Conservation (phyloP, 2,888 invertebrate species). For the Drosophila rellima region DNA sequence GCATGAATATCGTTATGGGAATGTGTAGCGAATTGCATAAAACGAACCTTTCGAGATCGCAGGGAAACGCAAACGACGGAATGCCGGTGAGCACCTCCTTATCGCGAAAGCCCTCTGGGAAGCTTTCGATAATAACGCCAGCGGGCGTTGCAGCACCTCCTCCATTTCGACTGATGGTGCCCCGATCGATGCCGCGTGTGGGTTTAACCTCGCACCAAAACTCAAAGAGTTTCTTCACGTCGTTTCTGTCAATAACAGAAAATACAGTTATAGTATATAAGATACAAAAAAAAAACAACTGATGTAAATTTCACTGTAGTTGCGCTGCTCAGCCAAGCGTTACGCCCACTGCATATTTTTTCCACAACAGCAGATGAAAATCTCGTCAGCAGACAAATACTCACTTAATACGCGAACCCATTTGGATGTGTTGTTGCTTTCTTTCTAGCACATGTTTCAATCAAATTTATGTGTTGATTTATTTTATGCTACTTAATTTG, state of each 20-base stretch:
- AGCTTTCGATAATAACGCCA: slow-evolving; percentile 91
- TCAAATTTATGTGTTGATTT: slow-evolving; percentile 40
- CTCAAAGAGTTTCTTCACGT: slow-evolving; percentile 86
- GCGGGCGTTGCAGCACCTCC: slow-evolving; percentile 65
- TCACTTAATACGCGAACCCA: slow-evolving; percentile 84
- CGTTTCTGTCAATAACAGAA: slow-evolving; percentile 74
- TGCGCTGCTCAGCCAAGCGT: slow-evolving; percentile 64
- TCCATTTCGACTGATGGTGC: slow-evolving; percentile 60
- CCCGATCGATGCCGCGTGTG: slow-evolving; percentile 71
- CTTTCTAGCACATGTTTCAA: slow-evolving; percentile 70
- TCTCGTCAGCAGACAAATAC: slow-evolving; percentile 56
- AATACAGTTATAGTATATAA: slow-evolving; percentile 13
- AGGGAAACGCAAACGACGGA: slow-evolving; percentile 96
- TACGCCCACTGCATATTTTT: slow-evolving; percentile 74
- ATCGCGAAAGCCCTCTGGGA: slow-evolving; percentile 93
- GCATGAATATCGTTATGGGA: slow-evolving; percentile 13
- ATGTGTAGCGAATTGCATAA: slow-evolving; percentile 21
- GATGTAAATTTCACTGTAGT: slow-evolving; percentile 34
- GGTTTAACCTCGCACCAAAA: slow-evolving; percentile 86
- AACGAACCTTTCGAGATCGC: slow-evolving; percentile 91
- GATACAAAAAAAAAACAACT: slow-evolving; percentile 7
- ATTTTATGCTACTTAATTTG: slow-evolving; percentile 20
- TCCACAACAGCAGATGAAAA: slow-evolving; percentile 35
- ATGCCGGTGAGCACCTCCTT: slow-evolving; percentile 94
- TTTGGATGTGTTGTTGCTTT: slow-evolving; percentile 41